phyloP scores from a whole-genome alignment of 2,797 vertebrate species.

The Simalia tracyae region DNA sequence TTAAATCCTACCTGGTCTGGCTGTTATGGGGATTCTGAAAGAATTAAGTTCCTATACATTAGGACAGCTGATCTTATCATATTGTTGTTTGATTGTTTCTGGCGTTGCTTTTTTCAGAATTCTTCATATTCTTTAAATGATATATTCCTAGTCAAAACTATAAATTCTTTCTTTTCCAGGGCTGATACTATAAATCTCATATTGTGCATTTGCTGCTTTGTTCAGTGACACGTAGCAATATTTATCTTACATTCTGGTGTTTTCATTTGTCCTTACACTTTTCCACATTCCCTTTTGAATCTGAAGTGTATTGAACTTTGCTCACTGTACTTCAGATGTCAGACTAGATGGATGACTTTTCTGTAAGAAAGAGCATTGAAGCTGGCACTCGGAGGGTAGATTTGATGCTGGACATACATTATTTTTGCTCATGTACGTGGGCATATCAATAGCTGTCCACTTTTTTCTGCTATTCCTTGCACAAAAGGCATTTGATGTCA shows the following conservation, averaged over 20 bases:
- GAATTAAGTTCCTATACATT: background rate
- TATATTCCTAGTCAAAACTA: constrained; percentile 42
- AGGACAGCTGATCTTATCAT: constrained; percentile 26
- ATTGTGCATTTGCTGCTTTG: constrained; percentile 30
- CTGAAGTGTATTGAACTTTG: constrained; percentile 54
- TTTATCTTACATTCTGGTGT: constrained; percentile 51
- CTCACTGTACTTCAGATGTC: constrained; percentile 13
- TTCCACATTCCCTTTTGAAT: constrained; percentile 48
- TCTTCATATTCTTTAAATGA: constrained; percentile 51
- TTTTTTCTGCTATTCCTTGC: background rate
- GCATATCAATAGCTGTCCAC: constrained; percentile 17
- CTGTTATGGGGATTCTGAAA: constrained; percentile 12
- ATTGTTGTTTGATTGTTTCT: background rate
- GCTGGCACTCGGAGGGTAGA: background rate
- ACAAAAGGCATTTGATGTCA: background rate
- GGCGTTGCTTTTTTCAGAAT: constrained; percentile 25
- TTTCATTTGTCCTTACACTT: constrained; percentile 44
- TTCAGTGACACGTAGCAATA: constrained; percentile 52
- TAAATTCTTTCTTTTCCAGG: constrained; percentile 45
- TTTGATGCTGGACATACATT: constrained; percentile 25
- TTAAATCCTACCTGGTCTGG: background rate
- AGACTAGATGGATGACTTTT: constrained; percentile 44
- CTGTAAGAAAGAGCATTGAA: constrained; percentile 34
- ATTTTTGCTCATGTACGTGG: constrained; percentile 34
- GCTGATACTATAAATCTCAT: constrained; percentile 52